Conservation (phyloP, 2,888 invertebrate genomes). For the Eilema caniola region DNA sequence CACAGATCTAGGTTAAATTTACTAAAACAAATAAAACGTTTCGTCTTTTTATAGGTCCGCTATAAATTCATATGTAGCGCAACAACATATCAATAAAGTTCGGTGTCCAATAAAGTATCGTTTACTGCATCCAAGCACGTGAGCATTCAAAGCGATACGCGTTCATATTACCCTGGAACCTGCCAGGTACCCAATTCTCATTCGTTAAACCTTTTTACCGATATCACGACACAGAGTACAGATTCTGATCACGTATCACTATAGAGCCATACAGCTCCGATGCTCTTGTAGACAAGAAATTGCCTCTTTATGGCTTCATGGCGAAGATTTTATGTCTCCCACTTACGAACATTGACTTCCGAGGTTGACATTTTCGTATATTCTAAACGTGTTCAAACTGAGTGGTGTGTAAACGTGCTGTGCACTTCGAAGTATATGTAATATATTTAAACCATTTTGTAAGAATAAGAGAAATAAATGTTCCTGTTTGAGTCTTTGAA, state of each 20-base stretch:
- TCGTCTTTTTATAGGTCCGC: slow-evolving; percentile 13
- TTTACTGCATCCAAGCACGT: slow-evolving; percentile 25
- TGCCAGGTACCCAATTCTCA: slow-evolving; percentile 39
- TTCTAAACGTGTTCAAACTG: slow-evolving; percentile 61
- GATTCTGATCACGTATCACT: slow-evolving; percentile 71
- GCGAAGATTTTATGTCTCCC: slow-evolving; percentile 76
- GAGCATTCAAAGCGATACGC: slow-evolving; percentile 24
- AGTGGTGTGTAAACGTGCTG: slow-evolving; percentile 51
- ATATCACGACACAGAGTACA: slow-evolving; percentile 46
- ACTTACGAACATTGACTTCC: slow-evolving; percentile 78
- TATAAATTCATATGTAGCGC: slow-evolving; percentile 18
- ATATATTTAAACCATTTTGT: not conserved
- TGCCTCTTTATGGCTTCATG: slow-evolving; percentile 76
- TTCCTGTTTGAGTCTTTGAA: not conserved
- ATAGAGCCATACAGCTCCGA: slow-evolving; percentile 67
- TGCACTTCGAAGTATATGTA: slow-evolving; percentile 27
- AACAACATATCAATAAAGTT: slow-evolving; percentile 36
- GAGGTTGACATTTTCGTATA: slow-evolving; percentile 70
- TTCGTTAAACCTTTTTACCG: slow-evolving; percentile 44
- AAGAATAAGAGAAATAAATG: not conserved
- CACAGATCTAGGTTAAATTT: slow-evolving; percentile 6
- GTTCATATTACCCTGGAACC: slow-evolving; percentile 38
- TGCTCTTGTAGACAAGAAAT: slow-evolving; percentile 77
- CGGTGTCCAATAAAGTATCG: slow-evolving; percentile 28
- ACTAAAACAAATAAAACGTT: not conserved